Evolutionary conservation across 2,888 invertebrate species (phyloP).

Genomic region (Calameuta idolon): DNA sequence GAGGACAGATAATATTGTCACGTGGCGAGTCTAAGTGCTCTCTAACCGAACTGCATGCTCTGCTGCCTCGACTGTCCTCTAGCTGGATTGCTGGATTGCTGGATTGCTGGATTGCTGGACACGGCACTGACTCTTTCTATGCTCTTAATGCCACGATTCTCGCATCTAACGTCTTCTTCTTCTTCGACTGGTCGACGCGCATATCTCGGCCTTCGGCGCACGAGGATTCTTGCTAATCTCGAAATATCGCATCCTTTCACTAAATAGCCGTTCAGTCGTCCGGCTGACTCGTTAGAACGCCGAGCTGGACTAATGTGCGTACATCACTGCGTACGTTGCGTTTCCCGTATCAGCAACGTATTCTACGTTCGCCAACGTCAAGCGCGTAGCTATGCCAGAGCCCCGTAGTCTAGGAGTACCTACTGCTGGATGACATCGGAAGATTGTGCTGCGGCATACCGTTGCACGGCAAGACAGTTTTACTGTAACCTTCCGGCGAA

Average conservation of each 20-base stretch:
- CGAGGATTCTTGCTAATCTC: slow-evolving; percentile 14
- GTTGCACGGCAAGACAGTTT: background rate
- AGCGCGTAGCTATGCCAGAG: background rate
- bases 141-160: background rate
- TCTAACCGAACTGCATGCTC: slow-evolving; percentile 38
- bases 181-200: background rate
- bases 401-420: background rate
- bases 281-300: slow-evolving; percentile 14
- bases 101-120: background rate
- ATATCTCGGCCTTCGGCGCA: background rate
- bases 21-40: slow-evolving; percentile 50
- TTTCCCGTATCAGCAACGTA: background rate
- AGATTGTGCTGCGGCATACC: background rate
- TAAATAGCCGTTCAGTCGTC: slow-evolving; percentile 8
- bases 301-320: background rate
- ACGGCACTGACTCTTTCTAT: background rate
- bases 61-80: slow-evolving; percentile 39
- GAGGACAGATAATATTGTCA: slow-evolving; percentile 29
- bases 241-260: slow-evolving; percentile 18
- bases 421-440: background rate
- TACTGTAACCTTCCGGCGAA: background rate
- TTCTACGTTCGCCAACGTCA: background rate
- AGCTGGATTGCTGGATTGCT: background rate
- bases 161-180: background rate
- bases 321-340: background rate